Evolutionary conservation across 2,797 vertebrate species (phyloP).

Genomic region (Ambastaia sidthimunki): DNA sequence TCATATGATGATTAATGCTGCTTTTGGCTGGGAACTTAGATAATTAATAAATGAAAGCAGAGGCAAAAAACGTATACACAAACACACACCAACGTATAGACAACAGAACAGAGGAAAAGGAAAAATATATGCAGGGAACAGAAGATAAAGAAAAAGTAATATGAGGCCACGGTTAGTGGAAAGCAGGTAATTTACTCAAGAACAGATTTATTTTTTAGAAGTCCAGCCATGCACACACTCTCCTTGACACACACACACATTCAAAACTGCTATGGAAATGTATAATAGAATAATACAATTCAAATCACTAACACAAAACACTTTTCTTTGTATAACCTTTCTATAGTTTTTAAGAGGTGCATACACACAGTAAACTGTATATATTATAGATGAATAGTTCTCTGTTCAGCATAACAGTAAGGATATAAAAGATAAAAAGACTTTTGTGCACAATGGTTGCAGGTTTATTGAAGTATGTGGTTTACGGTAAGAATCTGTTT

Average conservation of each 20-base stretch:
- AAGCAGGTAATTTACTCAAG: constrained; percentile 2
- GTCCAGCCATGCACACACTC: neutral
- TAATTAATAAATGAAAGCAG: neutral
- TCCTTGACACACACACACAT: neutral
- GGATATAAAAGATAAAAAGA: constrained; percentile 27
- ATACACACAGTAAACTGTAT: neutral
- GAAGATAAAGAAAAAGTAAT: constrained; percentile 16
- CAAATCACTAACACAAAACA: constrained; percentile 35
- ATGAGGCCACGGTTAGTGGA: neutral
- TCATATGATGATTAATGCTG: neutral
- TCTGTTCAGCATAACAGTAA: neutral
- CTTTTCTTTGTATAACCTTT: constrained; percentile 8
- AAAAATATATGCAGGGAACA: constrained; percentile 4
- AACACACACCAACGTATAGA: constrained; percentile 6
- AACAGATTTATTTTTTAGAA: constrained; percentile 10
- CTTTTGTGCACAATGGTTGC: constrained; percentile 1
- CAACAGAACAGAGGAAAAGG: neutral
- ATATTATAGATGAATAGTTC: constrained; percentile 20
- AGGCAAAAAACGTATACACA: neutral
- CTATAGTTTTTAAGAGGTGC: neutral
- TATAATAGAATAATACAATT: constrained; percentile 24
- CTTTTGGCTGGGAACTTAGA: neutral
- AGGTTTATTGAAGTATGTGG: constrained; percentile 24
- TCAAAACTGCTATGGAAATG: neutral
- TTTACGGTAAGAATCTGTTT: constrained; percentile 40